Evolutionary conservation across 2,113 vertebrate species (phyloP).

Genomic region (Prunella fulvescens): DNA sequence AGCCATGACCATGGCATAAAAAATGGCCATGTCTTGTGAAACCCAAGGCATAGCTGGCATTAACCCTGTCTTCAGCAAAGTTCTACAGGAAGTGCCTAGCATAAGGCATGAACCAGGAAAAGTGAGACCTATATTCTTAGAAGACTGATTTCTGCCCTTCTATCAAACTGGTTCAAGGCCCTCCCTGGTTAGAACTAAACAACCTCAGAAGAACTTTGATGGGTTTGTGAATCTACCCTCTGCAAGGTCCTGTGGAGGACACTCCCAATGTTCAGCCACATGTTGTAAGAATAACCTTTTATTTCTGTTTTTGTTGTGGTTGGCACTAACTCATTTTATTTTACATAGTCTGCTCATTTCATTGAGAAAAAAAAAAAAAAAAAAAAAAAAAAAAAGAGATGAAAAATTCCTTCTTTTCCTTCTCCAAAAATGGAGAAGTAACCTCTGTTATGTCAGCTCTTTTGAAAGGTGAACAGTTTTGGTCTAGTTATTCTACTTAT

Average conservation of each 20-base stretch:
- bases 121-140: neutral
- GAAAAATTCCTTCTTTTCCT: neutral
- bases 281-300: neutral
- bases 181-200: neutral
- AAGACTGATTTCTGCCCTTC: neutral
- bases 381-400: fast-evolving
- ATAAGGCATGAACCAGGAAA: neutral
- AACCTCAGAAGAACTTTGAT: neutral
- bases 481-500: neutral
- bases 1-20: neutral
- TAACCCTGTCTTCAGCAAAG: neutral
- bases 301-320: neutral
- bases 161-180: neutral
- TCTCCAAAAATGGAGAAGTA: neutral
- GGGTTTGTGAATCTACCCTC: neutral
- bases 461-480: neutral
- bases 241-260: neutral
- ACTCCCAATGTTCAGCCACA: neutral
- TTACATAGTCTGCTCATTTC: neutral
- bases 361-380: neutral
- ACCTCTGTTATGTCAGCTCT: neutral
- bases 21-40: neutral
- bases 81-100: neutral
- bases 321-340: neutral
- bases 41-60: neutral